Evolutionary conservation across 2,797 vertebrate genomes (phyloP).

Genomic region (Atherinosoma microstoma): DNA sequence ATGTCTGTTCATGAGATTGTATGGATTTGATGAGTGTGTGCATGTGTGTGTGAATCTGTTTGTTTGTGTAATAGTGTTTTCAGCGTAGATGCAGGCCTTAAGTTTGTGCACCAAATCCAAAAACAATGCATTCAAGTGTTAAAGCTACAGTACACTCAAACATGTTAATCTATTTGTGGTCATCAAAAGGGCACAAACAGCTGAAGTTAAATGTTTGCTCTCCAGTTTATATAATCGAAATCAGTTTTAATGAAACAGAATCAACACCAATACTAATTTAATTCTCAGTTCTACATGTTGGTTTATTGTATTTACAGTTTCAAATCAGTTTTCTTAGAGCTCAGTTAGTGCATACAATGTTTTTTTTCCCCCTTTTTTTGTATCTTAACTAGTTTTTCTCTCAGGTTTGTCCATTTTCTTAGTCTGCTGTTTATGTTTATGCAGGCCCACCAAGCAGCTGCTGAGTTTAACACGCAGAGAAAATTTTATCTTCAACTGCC

Average conservation of each 20-base stretch:
- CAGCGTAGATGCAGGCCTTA: conserved; percentile 50
- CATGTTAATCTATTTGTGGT: conserved; percentile 4
- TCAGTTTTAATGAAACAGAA: neutral
- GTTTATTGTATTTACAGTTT: neutral
- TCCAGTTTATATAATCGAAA: neutral
- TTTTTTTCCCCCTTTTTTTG: neutral
- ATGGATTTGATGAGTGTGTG: conserved; percentile 34
- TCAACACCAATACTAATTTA: neutral
- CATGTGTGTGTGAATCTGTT: conserved; percentile 15
- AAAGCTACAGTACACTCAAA: neutral
- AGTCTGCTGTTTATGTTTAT: conserved; percentile 3
- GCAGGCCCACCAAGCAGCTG: conserved; percentile 2
- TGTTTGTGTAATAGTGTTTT: conserved; percentile 43
- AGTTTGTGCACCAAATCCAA: conserved; percentile 37
- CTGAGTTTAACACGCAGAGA: neutral
- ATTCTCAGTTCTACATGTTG: neutral
- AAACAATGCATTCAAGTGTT: conserved; percentile 7
- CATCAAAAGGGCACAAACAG: neutral
- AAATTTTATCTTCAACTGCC: conserved; percentile 56
- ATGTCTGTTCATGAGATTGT: conserved; percentile 54
- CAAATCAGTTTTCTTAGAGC: neutral
- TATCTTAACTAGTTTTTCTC: conserved; percentile 1
- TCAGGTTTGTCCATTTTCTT: conserved; percentile 24
- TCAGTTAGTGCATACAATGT: neutral
- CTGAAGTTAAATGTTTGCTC: neutral